These are phyloP conservation scores for Nylanderia fulva DNA, from an alignment of 1,140 invertebrate species.

Conservation along the genomic window DNA sequence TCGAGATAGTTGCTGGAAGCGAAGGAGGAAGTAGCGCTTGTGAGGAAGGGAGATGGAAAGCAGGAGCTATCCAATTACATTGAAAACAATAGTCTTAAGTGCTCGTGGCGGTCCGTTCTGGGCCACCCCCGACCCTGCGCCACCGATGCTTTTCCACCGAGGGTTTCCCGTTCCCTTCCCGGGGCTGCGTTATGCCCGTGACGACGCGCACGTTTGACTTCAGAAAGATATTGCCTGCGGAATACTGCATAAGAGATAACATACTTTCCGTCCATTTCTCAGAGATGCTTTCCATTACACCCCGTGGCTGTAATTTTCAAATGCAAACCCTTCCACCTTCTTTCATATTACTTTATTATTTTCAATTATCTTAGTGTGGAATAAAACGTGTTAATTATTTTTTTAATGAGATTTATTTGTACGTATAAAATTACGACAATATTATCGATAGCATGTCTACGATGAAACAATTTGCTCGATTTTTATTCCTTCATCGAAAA, in stretches of 20 bases:
- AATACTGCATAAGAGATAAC: neutral
- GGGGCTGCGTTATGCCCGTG: conserved; percentile 43
- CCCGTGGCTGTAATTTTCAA: neutral
- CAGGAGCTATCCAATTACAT: conserved; percentile 87
- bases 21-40: conserved; percentile 63
- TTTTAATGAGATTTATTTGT: neutral
- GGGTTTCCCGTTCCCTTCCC: conserved; percentile 47
- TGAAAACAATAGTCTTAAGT: conserved; percentile 86
- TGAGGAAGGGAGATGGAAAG: conserved; percentile 65
- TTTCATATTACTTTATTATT: neutral
- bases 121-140: conserved; percentile 35
- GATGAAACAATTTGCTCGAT: neutral
- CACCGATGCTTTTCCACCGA: conserved; percentile 65
- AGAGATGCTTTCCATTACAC: neutral
- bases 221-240: conserved; percentile 65
- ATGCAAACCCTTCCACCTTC: neutral
- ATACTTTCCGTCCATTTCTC: conserved; percentile 6
- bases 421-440: neutral
- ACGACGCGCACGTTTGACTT: conserved; percentile 70
- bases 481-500: conserved; percentile 16
- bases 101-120: conserved; percentile 81
- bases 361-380: neutral
- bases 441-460: neutral
- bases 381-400: neutral
- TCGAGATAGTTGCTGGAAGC: conserved; percentile 68